phyloP scores from a whole-genome alignment of 2,113 vertebrate genomes.

The Hoplias malabaricus region DNA sequence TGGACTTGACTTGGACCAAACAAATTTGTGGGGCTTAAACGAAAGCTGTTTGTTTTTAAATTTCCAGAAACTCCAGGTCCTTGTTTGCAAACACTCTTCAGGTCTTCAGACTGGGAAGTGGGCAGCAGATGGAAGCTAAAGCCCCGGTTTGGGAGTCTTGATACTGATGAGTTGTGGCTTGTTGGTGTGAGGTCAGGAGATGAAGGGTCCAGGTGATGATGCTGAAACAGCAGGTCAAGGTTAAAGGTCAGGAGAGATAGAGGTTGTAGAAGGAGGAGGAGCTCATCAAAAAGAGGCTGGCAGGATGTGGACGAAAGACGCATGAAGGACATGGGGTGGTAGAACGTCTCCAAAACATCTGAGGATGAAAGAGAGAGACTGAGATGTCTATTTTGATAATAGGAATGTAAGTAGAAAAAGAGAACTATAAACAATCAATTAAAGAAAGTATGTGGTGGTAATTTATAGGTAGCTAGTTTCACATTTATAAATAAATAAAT shows the following conservation, averaged over 20 bases:
- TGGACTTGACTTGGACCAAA: conserved; percentile 15
- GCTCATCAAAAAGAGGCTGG: conserved; percentile 87
- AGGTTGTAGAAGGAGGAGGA: conserved; percentile 92
- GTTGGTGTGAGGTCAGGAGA: conserved; percentile 55
- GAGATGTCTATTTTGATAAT: too few species aligned
- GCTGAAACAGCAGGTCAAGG: conserved; percentile 93
- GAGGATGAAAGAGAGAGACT: conserved; percentile 41
- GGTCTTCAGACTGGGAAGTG: conserved; percentile 40
- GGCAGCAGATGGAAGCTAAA: conserved; percentile 42
- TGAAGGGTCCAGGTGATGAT: conserved; percentile 80
- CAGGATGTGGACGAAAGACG: conserved; percentile 80
- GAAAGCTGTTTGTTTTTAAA: conserved; percentile 33
- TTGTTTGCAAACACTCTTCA: conserved; percentile 64
- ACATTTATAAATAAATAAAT: too few species aligned
- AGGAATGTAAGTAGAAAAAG: too few species aligned
- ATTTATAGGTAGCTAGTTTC: too few species aligned
- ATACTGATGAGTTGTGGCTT: conserved; percentile 55
- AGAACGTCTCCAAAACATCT: conserved; percentile 91
- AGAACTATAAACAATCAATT: background rate
- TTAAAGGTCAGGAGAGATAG: conserved; percentile 94
- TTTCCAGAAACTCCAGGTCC: conserved; percentile 48
- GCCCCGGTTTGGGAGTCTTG: conserved; percentile 56
- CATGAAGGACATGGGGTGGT: conserved; percentile 87
- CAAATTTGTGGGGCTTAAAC: conserved; percentile 22
- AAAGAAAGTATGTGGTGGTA: too few species aligned